phyloP scores from a whole-genome alignment of 1,140 invertebrate genomes.

The Apis florea region DNA sequence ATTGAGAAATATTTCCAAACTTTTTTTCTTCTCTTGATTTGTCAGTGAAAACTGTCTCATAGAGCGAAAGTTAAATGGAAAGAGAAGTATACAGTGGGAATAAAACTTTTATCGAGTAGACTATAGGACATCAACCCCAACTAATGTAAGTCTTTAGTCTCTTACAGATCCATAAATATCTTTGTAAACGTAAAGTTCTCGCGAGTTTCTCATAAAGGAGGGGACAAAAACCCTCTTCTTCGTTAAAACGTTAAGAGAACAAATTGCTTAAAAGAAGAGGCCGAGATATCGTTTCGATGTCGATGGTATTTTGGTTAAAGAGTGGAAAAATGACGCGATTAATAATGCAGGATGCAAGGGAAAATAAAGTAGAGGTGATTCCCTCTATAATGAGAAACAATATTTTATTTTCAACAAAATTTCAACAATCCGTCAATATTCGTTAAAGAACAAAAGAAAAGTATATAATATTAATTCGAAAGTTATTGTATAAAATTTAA shows the following conservation, averaged over 20 bases:
- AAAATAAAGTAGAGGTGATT: not conserved
- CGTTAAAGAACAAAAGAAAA: too few species aligned
- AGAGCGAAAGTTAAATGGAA: not conserved
- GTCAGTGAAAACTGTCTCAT: not conserved
- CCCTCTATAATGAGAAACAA: not conserved
- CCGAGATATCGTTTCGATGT: not conserved
- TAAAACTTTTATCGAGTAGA: constrained; percentile 41
- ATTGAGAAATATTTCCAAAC: too few species aligned
- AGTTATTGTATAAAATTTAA: too few species aligned
- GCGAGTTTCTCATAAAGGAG: not conserved
- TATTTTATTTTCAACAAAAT: too few species aligned
- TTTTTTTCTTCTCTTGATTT: not conserved
- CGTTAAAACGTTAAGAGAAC: not conserved
- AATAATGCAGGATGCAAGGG: not conserved
- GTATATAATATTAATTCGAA: too few species aligned
- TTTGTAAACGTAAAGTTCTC: constrained; percentile 9
- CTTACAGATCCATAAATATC: constrained; percentile 47
- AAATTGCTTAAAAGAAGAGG: not conserved
- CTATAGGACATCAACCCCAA: constrained; percentile 32
- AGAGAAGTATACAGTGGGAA: not conserved
- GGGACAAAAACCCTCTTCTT: not conserved
- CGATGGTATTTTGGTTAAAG: not conserved
- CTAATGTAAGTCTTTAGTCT: not conserved
- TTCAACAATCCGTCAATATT: too few species aligned
- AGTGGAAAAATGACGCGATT: not conserved